Evolutionary conservation across 1,140 invertebrate genomes (phyloP).

Genomic region (Heliconius congener): DNA sequence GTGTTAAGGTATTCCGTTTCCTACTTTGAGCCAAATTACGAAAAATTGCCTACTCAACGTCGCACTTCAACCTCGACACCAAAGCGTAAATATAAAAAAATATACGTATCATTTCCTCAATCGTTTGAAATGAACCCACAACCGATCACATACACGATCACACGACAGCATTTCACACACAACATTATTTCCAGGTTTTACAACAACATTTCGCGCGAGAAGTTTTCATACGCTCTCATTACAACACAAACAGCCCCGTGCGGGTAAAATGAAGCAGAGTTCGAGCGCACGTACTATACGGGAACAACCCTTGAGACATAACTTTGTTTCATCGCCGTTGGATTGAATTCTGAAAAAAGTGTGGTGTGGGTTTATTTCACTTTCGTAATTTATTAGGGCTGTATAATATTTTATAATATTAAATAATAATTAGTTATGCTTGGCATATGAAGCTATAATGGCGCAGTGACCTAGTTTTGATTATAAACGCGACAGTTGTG

Average conservation of each 20-base stretch:
- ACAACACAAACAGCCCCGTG: slow-evolving; percentile 17
- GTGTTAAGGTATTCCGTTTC: background rate
- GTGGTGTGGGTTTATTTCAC: background rate
- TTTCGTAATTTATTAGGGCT: background rate
- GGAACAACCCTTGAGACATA: slow-evolving; percentile 26
- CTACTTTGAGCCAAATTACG: background rate
- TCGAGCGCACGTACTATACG: slow-evolving; percentile 9
- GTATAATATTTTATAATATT: background rate
- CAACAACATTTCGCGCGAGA: slow-evolving; percentile 10
- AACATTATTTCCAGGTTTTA: background rate
- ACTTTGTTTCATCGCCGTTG: slow-evolving; percentile 17
- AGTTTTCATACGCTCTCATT: slow-evolving; percentile 27
- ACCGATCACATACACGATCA: background rate
- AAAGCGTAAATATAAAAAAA: no score
- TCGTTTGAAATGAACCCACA: no score
- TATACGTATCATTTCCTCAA: no score
- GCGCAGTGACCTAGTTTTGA: no score
- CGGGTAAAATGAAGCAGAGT: slow-evolving; percentile 19
- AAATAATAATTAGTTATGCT: background rate
- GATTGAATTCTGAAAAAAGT: slow-evolving; percentile 6
- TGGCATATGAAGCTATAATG: no score
- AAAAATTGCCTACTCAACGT: no score
- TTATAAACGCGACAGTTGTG: no score
- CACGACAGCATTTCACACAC: background rate
- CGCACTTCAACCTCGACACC: no score